Percentiles rank a stretch among this genome's conserved stretches.
phyloP scores from a whole-genome alignment of 1,140 invertebrate species.

The Oreohelix idahoensis region DNA sequence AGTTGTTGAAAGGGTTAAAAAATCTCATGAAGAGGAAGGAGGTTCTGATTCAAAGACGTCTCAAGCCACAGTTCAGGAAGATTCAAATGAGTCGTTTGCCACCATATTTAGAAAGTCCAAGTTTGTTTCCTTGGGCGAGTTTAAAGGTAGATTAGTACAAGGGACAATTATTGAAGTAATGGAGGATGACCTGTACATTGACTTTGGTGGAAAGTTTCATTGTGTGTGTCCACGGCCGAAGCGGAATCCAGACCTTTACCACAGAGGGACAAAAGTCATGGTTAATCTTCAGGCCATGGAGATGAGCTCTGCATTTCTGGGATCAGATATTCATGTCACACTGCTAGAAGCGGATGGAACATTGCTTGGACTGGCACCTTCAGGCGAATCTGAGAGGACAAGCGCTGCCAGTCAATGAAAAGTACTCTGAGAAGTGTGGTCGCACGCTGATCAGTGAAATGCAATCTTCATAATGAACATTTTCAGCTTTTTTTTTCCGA shows the following conservation, averaged over 20 bases:
- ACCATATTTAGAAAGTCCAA: constrained; percentile 87
- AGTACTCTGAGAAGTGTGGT: too few relatives aligned
- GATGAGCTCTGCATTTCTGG: constrained; percentile 90
- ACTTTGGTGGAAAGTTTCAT: constrained; percentile 99
- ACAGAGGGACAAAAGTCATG: constrained; percentile 85
- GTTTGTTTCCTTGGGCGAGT: constrained; percentile 91
- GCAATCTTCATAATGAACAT: too few relatives aligned
- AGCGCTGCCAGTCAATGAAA: too few relatives aligned
- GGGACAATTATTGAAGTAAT: constrained; percentile 92
- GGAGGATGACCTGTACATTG: constrained; percentile 95
- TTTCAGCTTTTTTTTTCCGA: too few relatives aligned
- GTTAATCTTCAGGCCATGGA: constrained; percentile 89
- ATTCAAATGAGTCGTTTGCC: constrained; percentile 77
- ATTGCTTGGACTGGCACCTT: constrained; percentile 77
- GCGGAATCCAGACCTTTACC: constrained; percentile 82
- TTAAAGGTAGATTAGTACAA: constrained; percentile 85
- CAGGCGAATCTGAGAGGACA: not conserved
- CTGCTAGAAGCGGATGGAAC: constrained; percentile 93
- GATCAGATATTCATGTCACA: constrained; percentile 88
- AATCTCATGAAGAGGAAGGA: too few relatives aligned
- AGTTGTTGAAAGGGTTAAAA: too few relatives aligned
- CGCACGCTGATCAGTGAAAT: too few relatives aligned
- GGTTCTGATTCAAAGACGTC: too few relatives aligned
- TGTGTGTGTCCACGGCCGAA: constrained; percentile 91
- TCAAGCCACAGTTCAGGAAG: too few relatives aligned